Percentiles rank a stretch among this genome's conserved stretches.
Evolutionary conservation across 1,140 invertebrate genomes (phyloP).

Genomic region (Orchestia grillus): DNA sequence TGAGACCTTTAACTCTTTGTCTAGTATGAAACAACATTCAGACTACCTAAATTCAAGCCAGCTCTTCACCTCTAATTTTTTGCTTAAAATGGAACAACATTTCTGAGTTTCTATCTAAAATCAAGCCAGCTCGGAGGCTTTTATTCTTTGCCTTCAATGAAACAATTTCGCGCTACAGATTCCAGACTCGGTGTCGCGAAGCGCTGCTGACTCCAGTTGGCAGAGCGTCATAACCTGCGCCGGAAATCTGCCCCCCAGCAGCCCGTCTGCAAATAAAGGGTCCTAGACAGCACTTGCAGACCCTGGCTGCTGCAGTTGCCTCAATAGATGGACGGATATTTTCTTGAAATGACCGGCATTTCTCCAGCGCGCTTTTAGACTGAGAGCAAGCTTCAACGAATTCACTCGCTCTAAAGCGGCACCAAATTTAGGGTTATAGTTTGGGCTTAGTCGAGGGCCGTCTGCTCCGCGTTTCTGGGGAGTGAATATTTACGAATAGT

Average conservation of each 20-base stretch:
- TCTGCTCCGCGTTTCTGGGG: not conserved
- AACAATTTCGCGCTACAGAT: not conserved
- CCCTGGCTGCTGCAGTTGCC: not conserved
- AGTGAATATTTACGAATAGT: not conserved
- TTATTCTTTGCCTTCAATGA: not conserved
- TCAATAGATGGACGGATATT: not conserved
- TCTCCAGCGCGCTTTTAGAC: not conserved
- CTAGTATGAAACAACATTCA: too few relatives aligned
- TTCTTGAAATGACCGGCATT: constrained; percentile 7
- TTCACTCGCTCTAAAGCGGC: not conserved
- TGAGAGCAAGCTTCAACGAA: constrained; percentile 7
- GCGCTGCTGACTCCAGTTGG: not conserved
- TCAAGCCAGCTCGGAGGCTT: not conserved
- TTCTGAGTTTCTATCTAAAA: not conserved
- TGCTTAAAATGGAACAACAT: not conserved
- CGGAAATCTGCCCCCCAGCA: not conserved
- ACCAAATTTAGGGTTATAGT: not conserved
- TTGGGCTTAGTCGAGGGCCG: not conserved
- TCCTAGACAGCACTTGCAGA: not conserved
- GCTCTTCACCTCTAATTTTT: not conserved
- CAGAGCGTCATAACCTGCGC: not conserved
- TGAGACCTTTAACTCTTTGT: too few relatives aligned
- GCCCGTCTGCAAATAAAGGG: not conserved
- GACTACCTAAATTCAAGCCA: not conserved
- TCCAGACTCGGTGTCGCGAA: not conserved